These are phyloP conservation scores for Eupeodes latifasciatus DNA, from an alignment of 2,888 invertebrate species.

Conservation along the genomic window DNA sequence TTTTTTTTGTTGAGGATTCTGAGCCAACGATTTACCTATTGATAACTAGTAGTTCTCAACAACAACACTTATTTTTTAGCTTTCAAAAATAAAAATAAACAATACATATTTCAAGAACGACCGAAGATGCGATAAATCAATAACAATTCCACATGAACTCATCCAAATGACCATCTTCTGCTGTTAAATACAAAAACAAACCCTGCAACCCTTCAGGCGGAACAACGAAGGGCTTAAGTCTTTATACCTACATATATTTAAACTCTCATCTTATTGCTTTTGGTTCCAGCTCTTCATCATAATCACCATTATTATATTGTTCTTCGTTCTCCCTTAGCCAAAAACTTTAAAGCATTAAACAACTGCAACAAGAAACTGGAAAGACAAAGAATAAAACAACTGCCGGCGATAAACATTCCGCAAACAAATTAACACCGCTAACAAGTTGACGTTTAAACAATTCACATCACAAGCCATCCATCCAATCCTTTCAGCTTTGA, in stretches of 20 bases:
- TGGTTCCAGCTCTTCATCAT: constrained; percentile 19
- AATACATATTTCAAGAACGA: background rate
- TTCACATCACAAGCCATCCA: constrained; percentile 70
- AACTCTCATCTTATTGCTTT: background rate
- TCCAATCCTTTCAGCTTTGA: constrained; percentile 24
- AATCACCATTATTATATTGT: constrained; percentile 30
- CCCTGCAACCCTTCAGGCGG: constrained; percentile 60
- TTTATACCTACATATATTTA: background rate
- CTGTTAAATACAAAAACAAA: constrained; percentile 67
- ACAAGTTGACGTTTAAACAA: constrained; percentile 76
- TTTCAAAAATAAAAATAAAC: too few relatives aligned
- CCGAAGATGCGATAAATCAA: background rate
- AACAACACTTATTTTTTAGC: too few relatives aligned
- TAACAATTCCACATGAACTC: constrained; percentile 52
- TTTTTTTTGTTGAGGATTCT: too few relatives aligned
- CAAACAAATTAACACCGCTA: constrained; percentile 76
- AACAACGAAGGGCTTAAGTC: constrained; percentile 44
- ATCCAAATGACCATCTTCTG: constrained; percentile 44
- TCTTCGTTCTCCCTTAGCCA: constrained; percentile 10
- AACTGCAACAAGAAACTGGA: constrained; percentile 34
- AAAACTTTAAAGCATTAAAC: background rate
- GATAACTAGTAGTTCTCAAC: too few relatives aligned
- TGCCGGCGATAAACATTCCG: constrained; percentile 72
- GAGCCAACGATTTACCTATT: too few relatives aligned
- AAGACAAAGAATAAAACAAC: constrained; percentile 54